phyloP scores from a whole-genome alignment of 2,888 invertebrate genomes.

The Syritta pipiens region DNA sequence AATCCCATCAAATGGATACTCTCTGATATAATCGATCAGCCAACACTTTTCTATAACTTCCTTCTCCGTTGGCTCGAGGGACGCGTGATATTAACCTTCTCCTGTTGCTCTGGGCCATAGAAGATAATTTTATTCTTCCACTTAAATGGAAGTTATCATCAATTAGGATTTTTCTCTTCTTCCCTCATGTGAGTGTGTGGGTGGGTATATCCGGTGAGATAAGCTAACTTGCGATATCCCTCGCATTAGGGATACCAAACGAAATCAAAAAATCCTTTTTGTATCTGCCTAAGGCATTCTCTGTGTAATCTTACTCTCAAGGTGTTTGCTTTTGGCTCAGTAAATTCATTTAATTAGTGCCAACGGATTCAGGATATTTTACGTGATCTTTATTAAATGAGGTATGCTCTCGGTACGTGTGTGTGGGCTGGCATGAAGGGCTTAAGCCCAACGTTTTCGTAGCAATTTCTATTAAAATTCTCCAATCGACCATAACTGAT shows the following conservation, averaged over 20 bases:
- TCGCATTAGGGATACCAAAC: constrained; percentile 28
- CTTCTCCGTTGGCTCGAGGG: constrained; percentile 10
- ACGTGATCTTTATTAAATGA: constrained; percentile 66
- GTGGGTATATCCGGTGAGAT: constrained; percentile 33
- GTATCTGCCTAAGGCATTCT: constrained; percentile 14
- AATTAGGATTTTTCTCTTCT: constrained; percentile 46
- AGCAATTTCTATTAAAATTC: constrained; percentile 53
- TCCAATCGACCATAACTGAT: constrained; percentile 47
- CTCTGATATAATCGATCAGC: constrained; percentile 49
- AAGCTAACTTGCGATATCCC: constrained; percentile 55
- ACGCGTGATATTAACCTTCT: constrained; percentile 16
- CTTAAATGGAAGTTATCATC: constrained; percentile 68
- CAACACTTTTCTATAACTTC: no score
- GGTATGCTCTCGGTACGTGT: neutral
- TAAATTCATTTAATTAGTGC: constrained; percentile 64
- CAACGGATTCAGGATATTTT: constrained; percentile 46
- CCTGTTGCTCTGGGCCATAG: constrained; percentile 57
- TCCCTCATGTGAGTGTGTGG: neutral
- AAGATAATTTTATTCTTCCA: constrained; percentile 67
- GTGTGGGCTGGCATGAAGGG: neutral
- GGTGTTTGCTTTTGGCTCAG: constrained; percentile 51
- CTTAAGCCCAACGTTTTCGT: neutral
- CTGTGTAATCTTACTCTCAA: constrained; percentile 18
- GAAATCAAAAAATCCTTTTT: constrained; percentile 2
- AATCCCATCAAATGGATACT: constrained; percentile 62